Conservation (phyloP, 2,888 invertebrate genomes). For the Stenodema calcarata region DNA sequence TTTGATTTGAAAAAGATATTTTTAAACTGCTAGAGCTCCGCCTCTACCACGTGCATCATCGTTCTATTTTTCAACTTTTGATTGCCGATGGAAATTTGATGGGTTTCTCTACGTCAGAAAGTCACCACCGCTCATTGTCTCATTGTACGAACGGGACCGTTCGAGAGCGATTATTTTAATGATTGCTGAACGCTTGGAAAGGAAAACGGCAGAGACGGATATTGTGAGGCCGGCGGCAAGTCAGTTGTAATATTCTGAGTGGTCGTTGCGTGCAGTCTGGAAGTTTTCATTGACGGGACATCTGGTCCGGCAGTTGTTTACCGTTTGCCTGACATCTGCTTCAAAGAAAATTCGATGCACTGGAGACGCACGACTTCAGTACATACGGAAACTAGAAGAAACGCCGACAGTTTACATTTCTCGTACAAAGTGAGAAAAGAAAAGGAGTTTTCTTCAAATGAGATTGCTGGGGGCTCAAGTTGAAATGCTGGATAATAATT, state of each 20-base stretch:
- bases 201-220: not conserved
- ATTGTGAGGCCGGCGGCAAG: not conserved
- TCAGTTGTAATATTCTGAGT: not conserved
- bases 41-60: too few relatives aligned
- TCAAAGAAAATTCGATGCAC: not conserved
- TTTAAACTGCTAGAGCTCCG: too few relatives aligned
- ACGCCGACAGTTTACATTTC: too few relatives aligned
- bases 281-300: not conserved
- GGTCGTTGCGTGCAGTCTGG: not conserved
- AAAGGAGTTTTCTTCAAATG: too few relatives aligned
- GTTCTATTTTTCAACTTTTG: too few relatives aligned
- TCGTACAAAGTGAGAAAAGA: too few relatives aligned
- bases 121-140: not conserved
- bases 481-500: too few relatives aligned
- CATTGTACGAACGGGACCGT: not conserved
- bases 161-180: not conserved
- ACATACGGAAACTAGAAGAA: not conserved
- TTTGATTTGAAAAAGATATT: too few relatives aligned
- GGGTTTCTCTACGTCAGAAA: not conserved
- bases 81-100: not conserved
- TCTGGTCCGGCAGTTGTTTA: constrained; percentile 15
- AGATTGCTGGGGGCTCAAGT: too few relatives aligned
- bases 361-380: not conserved
- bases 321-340: constrained; percentile 12
- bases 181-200: not conserved